Evolutionary conservation across 2,797 vertebrate species (phyloP), one percentile per base, ranked within the genome.

Genomic region (Hirundo rustica): DNA sequence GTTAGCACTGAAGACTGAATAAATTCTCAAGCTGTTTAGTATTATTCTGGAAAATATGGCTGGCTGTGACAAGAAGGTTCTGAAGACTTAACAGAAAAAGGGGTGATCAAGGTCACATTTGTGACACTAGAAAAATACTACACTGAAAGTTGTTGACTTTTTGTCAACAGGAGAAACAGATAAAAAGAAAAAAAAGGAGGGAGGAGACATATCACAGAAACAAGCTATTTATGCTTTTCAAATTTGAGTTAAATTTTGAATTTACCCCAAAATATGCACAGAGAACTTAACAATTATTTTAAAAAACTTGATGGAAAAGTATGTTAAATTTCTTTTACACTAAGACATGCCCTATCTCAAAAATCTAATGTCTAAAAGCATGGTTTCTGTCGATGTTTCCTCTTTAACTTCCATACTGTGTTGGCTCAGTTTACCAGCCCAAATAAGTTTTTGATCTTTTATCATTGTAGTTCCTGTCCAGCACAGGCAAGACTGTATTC

Each of bases 1-100:
- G 92, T 85, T 90, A 87, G 82, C 94, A 88, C 57, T 87, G 85
- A 93, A 93, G 64, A 86, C 74, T 95, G 90, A 90, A 95, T 92
- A 94, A 82, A 94, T 94, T 92, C 88, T 92, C 55, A 74, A 66
- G 71, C 57, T 89, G 73, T 89, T 95, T 73, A 85, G 55, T 62
- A 73, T 60, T 67, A 62, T 86, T 90, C 44, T 79, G 64, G 50
- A 85, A 87, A 88, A 82, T 22, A 57, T 45, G 23, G 62, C 71
- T 92, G 85, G 1, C 64, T 85, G 45, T 92, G 92, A 92, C 77
- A 94, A 73, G 66, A 78, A n/a, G n/a, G 25, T 76, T 91, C 72
- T 80, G 75, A 91, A 85, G 89, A 44, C 51, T 87, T 79, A 83
- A 67, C 64, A 85, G 91, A 91, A 82, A 47, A 75, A 50, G 60